Conservation (phyloP, 2,888 invertebrate genomes). For the Vesta saturnalis region DNA sequence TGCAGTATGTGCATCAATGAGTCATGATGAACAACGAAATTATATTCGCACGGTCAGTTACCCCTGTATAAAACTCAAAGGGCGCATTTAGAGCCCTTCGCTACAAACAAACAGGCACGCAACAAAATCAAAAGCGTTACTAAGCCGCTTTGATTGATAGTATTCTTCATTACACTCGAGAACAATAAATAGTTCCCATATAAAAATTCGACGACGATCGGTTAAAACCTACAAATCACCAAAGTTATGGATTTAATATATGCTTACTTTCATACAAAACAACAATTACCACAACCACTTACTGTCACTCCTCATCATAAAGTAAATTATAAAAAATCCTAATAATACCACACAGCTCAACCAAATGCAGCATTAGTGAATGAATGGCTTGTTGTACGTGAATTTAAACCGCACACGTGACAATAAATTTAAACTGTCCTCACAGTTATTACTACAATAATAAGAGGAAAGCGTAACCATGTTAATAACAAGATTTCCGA, state of each 20-base stretch:
- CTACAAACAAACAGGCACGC: slow-evolving; percentile 35
- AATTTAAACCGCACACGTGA: not conserved
- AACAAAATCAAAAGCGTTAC: slow-evolving; percentile 40
- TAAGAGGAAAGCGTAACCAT: not conserved
- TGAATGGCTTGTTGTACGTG: not conserved
- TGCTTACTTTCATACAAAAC: not conserved
- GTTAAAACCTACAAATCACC: not conserved
- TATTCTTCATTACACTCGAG: slow-evolving; percentile 35
- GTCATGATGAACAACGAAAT: slow-evolving; percentile 54
- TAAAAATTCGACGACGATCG: not conserved
- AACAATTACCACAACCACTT: not conserved
- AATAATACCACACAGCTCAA: too few relatives aligned
- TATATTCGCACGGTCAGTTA: slow-evolving; percentile 60
- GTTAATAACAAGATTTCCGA: not conserved
- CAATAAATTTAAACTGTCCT: not conserved
- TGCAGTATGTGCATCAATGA: slow-evolving; percentile 42
- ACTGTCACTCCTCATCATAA: not conserved
- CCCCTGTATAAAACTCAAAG: slow-evolving; percentile 52
- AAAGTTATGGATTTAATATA: not conserved
- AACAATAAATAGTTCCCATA: slow-evolving; percentile 8
- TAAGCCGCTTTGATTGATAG: slow-evolving; percentile 42
- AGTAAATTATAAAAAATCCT: not conserved
- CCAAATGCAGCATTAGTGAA: not conserved
- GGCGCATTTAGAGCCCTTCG: slow-evolving; percentile 36
- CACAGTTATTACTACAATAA: not conserved